phyloP scores from a whole-genome alignment of 2,888 invertebrate genomes.

The Tolmerus cingulatus region DNA sequence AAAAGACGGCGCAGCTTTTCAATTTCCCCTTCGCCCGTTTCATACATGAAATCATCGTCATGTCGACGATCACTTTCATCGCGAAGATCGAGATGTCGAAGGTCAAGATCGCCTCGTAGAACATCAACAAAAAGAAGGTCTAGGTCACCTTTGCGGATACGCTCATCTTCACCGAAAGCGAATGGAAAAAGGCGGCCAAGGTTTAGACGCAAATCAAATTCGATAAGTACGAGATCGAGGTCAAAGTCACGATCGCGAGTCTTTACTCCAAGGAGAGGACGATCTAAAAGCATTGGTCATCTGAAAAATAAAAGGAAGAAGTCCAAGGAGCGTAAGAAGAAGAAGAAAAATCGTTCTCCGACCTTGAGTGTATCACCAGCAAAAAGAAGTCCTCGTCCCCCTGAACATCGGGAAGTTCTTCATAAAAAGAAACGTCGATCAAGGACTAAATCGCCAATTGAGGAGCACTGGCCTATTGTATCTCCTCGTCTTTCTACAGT shows the following conservation, averaged over 20 bases:
- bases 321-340: slow-evolving; percentile 48
- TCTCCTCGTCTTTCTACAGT: slow-evolving; percentile 48
- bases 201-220: neutral
- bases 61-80: slow-evolving; percentile 58
- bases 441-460: slow-evolving; percentile 51
- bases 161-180: slow-evolving; percentile 44
- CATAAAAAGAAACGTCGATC: slow-evolving; percentile 51
- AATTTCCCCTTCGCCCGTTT: slow-evolving; percentile 52
- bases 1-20: slow-evolving; percentile 47
- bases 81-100: slow-evolving; percentile 55
- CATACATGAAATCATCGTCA: slow-evolving; percentile 51
- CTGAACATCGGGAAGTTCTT: neutral
- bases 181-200: slow-evolving; percentile 5
- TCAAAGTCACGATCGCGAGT: slow-evolving; percentile 51
- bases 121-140: slow-evolving; percentile 43
- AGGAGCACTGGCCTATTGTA: neutral
- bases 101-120: slow-evolving; percentile 44
- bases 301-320: slow-evolving; percentile 35
- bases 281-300: slow-evolving; percentile 29
- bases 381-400: neutral
- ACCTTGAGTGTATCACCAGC: slow-evolving; percentile 38
- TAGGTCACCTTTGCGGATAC: slow-evolving; percentile 2
- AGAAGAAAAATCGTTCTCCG: neutral
- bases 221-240: slow-evolving; percentile 51
- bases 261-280: neutral